Base-by-base conservation (phyloP, 2,113 vertebrate species). In the Paraplagusia blochii region DNA sequence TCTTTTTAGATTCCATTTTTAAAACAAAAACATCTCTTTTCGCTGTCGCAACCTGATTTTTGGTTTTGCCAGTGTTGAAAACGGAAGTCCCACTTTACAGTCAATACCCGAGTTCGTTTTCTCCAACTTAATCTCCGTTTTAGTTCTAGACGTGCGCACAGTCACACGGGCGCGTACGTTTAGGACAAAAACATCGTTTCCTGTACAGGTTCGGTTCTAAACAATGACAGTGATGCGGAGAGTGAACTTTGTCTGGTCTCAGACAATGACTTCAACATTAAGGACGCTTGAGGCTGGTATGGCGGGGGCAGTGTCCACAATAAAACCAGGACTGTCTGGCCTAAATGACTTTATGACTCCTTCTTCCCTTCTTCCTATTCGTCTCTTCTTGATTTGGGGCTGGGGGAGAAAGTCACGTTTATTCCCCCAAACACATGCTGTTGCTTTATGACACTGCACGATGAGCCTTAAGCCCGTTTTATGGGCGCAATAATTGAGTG, bases 341-440 rank as follows among this genome's bases (percentile, higher is more conserved):
- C 44, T 81, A 68, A 88, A 88, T 87, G 3, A 76, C 78, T 85
- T 87, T 83, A 88, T 79, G 72, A 61, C 9, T 9, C 16, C 56
- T 44, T 3, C 45, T 34, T 36, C 33, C 49, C 44, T 38, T 33
- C 54, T 22, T 53, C 42, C 55, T 29, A 62, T 11, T 40, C 10
- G 11, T 11, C 10, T 13, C 13, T 11, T 40, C 38, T 40, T 72
- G 63, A 56, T 17, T 54, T 58, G 57, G 16, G 43, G 22, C 60
- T 38, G 58, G 57, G 78, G 53, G 53, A 60, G 84, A 87, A 87
- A 88, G 85, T 88, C 86, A 88, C 83, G 86, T 87, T 88, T 88
- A 88, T 85, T 85, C 80, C 78, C 78, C 74, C 85, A 87, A 87
- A 85, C 83, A 81, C 86, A 83, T 69, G 83, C 72, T 76, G 83